phyloP scores from a whole-genome alignment of 2,113 vertebrate genomes.

The Limanda limanda region DNA sequence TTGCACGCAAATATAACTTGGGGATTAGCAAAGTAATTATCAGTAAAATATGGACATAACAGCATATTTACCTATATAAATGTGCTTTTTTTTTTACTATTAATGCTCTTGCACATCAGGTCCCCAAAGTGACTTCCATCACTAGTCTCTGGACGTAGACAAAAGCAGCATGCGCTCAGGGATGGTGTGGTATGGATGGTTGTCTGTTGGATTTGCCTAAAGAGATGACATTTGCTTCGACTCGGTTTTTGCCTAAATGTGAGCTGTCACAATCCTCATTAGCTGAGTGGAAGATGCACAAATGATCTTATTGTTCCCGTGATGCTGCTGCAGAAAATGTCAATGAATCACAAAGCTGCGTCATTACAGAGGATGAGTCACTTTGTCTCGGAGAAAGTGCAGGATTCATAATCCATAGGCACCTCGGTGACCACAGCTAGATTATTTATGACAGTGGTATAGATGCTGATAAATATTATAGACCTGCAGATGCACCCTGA shows the following conservation, averaged over 20 bases:
- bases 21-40: constrained; percentile 49
- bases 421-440: constrained; percentile 21
- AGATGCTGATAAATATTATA: constrained; percentile 9
- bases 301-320: constrained; percentile 12
- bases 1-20: background rate
- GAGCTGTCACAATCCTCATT: constrained; percentile 12
- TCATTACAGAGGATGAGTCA: constrained; percentile 59
- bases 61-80: constrained; percentile 2
- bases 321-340: constrained; percentile 53
- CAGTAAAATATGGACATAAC: constrained; percentile 31
- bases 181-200: background rate
- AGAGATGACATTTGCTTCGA: background rate
- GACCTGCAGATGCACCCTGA: background rate
- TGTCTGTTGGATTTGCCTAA: background rate
- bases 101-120: background rate
- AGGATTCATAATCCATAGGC: constrained; percentile 35
- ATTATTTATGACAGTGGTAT: constrained; percentile 16
- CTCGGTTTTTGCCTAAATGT: constrained; percentile 17
- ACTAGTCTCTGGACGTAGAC: background rate
- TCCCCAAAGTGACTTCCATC: constrained; percentile 4
- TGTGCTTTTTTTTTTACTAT: background rate
- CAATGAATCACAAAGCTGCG: constrained; percentile 54
- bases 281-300: constrained; percentile 18
- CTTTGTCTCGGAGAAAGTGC: constrained; percentile 32
- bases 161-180: background rate